These are phyloP conservation scores for Tetanocera ferruginea DNA, from an alignment of 2,888 invertebrate species.

Conservation along the genomic window DNA sequence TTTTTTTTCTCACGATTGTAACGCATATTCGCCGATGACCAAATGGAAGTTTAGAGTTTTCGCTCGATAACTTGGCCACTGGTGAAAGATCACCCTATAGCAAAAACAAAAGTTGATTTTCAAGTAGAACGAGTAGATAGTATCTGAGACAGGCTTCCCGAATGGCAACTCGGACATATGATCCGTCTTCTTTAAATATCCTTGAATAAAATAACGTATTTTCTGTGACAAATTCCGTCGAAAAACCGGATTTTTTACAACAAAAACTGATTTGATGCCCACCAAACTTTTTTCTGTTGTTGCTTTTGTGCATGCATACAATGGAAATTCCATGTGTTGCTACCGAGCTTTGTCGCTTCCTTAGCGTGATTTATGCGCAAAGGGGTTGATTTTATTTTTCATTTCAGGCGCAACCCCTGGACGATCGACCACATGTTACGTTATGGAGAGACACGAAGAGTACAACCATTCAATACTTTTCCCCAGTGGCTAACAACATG, in stretches of 20 bases:
- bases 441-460: not conserved
- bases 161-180: conserved; percentile 26
- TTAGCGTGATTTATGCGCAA: conserved; percentile 8
- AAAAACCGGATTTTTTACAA: not conserved
- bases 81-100: no score
- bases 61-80: no score
- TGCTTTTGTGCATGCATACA: not conserved
- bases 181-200: not conserved
- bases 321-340: conserved; percentile 12
- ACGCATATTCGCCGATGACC: no score
- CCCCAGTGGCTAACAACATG: not conserved
- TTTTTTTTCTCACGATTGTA: no score
- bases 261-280: not conserved
- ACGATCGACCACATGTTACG: not conserved
- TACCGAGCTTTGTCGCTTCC: not conserved
- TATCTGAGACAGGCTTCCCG: conserved; percentile 5
- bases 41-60: no score
- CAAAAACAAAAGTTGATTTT: not conserved
- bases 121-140: not conserved
- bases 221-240: not conserved
- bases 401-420: conserved; percentile 15
- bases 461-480: not conserved
- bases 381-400: not conserved
- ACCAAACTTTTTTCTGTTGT: not conserved
- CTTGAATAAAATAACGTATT: conserved; percentile 3